Conservation (phyloP, 2,113 vertebrate species). For the Corythoichthys intestinalis region DNA sequence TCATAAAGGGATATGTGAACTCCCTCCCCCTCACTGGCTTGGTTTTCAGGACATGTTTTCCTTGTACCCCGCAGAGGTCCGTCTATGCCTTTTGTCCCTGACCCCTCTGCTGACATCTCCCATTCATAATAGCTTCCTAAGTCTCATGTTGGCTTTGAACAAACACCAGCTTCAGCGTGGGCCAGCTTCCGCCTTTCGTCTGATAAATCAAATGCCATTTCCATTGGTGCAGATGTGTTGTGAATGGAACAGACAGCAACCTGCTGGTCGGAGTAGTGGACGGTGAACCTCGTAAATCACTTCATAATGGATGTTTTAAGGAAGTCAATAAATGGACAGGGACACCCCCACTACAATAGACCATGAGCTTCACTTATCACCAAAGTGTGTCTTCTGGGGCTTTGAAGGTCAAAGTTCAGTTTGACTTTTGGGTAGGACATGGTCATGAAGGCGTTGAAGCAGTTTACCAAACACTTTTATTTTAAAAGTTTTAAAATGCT, state of each 20-base stretch:
- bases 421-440: conserved; percentile 39
- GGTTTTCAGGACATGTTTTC: conserved; percentile 28
- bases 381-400: conserved; percentile 54
- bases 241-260: conserved; percentile 43
- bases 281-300: conserved; percentile 69
- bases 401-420: conserved; percentile 57
- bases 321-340: conserved; percentile 73
- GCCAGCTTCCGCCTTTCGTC: conserved; percentile 66
- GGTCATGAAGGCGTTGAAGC: conserved; percentile 20
- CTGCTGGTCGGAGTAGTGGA: conserved; percentile 21
- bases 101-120: conserved; percentile 61
- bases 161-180: conserved; percentile 53
- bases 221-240: conserved; percentile 54
- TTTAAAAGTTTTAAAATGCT: too few relatives aligned
- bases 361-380: conserved; percentile 55
- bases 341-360: conserved; percentile 46
- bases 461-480: not conserved
- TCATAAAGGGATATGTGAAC: not conserved
- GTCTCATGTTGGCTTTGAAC: conserved; percentile 62
- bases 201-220: conserved; percentile 61
- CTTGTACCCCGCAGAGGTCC: conserved; percentile 36
- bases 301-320: conserved; percentile 74
- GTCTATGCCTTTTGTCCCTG: conserved; percentile 53
- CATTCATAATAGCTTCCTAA: conserved; percentile 68
- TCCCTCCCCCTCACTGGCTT: not conserved